A percentile compares a stretch with the other conserved stretches of the same genome.
These are phyloP conservation scores for Wasmannia auropunctata DNA, from an alignment of 1,140 invertebrate genomes.

Conservation along the genomic window DNA sequence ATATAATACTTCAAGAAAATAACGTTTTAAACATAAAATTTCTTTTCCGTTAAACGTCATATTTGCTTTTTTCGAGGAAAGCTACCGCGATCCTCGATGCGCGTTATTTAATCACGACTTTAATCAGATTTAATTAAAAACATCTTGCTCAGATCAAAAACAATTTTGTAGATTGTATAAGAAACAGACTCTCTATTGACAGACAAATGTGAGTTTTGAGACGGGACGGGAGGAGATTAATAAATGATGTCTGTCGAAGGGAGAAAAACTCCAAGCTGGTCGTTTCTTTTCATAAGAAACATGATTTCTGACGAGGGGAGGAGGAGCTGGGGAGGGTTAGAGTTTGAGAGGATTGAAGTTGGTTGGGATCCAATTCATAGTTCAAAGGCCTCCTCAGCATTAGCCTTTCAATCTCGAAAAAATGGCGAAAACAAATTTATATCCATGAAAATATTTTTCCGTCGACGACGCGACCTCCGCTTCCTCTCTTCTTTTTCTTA, in stretches of 20 bases:
- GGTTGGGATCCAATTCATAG: conserved; percentile 69
- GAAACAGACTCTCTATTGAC: not conserved
- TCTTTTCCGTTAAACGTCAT: not conserved
- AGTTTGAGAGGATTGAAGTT: conserved; percentile 68
- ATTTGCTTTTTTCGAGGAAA: conserved; percentile 17
- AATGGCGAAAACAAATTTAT: conserved; percentile 72
- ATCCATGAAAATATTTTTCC: conserved; percentile 65
- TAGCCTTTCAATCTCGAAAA: conserved; percentile 59
- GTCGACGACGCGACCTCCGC: conserved; percentile 4
- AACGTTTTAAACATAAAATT: not conserved
- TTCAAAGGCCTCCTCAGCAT: conserved; percentile 47
- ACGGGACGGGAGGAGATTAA: conserved; percentile 64
- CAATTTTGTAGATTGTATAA: not conserved
- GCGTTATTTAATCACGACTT: not conserved
- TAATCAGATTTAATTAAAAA: conserved; percentile 32
- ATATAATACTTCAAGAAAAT: not conserved
- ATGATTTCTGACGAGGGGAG: conserved; percentile 63
- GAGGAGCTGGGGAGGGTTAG: not conserved
- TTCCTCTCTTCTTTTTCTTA: not conserved
- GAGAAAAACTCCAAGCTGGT: conserved; percentile 23
- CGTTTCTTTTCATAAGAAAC: conserved; percentile 66
- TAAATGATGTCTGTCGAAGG: conserved; percentile 70
- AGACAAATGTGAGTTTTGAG: conserved; percentile 34
- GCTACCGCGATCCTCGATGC: not conserved
- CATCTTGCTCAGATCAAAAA: not conserved